Percentiles rank a stretch among this genome's conserved stretches.
Conservation (phyloP, 2,888 invertebrate genomes). For the Cryptocephalus moraei region DNA sequence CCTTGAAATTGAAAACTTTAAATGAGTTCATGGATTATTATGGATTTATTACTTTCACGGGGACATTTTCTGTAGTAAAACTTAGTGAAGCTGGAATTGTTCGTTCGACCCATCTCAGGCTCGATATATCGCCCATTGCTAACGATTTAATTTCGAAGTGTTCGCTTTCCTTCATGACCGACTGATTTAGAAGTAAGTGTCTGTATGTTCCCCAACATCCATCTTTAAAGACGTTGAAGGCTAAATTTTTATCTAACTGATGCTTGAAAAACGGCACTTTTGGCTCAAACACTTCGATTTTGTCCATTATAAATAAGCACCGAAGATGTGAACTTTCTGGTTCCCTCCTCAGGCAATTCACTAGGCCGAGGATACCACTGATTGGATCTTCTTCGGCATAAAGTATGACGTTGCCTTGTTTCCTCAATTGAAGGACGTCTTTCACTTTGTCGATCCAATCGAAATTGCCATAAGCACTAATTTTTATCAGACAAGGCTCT, state of each 20-base stretch:
- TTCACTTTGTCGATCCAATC: too few species aligned
- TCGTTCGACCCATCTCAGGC: conserved; percentile 76
- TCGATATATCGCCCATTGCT: conserved; percentile 77
- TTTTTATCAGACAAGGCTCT: too few species aligned
- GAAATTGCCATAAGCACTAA: too few species aligned
- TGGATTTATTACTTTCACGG: neutral
- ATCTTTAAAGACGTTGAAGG: conserved; percentile 64
- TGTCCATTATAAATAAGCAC: conserved; percentile 45
- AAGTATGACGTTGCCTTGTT: conserved; percentile 50
- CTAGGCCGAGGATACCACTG: conserved; percentile 71
- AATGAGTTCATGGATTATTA: too few species aligned
- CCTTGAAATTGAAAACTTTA: conserved; percentile 8
- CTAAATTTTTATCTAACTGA: conserved; percentile 63
- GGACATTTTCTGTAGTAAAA: too few species aligned
- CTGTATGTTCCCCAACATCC: conserved; percentile 59
- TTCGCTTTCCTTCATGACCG: conserved; percentile 39
- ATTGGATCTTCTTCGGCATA: conserved; percentile 51
- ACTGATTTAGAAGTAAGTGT: conserved; percentile 58
- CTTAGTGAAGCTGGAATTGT: conserved; percentile 54
- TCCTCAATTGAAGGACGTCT: conserved; percentile 5
- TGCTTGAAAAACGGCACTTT: conserved; percentile 45
- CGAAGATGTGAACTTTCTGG: conserved; percentile 37
- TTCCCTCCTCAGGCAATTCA: conserved; percentile 58
- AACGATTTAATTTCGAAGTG: conserved; percentile 71
- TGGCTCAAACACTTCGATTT: conserved; percentile 34